phyloP scores from a whole-genome alignment of 2,113 vertebrate genomes.

The Ellobius talpinus region DNA sequence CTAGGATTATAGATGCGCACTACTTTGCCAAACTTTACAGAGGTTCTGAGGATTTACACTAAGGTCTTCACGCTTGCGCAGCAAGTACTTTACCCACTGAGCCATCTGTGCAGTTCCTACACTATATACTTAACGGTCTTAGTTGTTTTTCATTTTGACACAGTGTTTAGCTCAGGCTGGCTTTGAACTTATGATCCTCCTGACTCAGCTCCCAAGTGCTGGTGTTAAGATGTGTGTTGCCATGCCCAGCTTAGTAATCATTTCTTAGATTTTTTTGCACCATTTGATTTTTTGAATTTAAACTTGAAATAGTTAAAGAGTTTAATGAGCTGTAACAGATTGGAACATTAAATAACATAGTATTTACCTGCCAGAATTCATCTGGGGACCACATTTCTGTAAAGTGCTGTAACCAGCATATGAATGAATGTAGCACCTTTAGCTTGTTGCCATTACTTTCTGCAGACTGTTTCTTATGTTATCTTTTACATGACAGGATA shows the following conservation, averaged over 20 bases:
- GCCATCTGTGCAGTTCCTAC: neutral
- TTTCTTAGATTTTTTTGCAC: neutral
- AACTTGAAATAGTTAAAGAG: conserved; percentile 36
- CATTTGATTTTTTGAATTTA: conserved; percentile 38
- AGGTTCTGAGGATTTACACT: neutral
- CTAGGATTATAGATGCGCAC: neutral
- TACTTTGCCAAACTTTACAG: no score
- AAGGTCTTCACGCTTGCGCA: neutral
- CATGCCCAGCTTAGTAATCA: neutral
- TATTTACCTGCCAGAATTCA: conserved; percentile 47
- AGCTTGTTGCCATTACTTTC: conserved; percentile 48
- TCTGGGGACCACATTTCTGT: neutral
- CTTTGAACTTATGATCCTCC: neutral
- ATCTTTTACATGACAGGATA: conserved; percentile 14
- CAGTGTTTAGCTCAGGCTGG: neutral
- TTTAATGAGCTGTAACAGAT: conserved; percentile 61
- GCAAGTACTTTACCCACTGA: neutral
- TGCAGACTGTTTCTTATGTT: conserved; percentile 51
- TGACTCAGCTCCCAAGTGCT: neutral
- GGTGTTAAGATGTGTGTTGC: neutral
- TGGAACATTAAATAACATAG: conserved; percentile 58
- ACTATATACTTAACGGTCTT: no score
- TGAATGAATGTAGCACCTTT: conserved; percentile 9
- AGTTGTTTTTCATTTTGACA: neutral
- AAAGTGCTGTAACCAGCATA: neutral